phyloP scores from a whole-genome alignment of 2,113 vertebrate genomes.

The Odocoileus hemionus region DNA sequence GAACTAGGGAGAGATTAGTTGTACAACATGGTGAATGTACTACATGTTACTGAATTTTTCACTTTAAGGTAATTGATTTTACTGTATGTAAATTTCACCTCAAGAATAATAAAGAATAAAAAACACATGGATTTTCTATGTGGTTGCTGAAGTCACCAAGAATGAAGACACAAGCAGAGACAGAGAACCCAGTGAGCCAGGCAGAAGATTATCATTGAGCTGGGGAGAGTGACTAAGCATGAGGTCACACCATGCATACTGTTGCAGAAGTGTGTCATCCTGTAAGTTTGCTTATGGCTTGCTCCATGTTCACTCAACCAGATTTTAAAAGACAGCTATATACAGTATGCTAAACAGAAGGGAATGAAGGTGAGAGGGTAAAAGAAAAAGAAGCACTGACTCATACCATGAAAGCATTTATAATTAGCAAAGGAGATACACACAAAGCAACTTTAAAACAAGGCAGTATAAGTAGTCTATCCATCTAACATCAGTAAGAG shows the following conservation, averaged over 20 bases:
- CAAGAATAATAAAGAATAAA: not conserved
- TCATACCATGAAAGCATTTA: not conserved
- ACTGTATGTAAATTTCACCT: not conserved
- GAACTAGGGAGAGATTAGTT: not conserved
- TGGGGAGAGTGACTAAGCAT: not conserved
- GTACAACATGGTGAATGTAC: not conserved
- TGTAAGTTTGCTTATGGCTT: not conserved
- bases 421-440: not conserved
- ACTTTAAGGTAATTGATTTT: not conserved
- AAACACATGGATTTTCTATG: not conserved
- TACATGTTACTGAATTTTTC: not conserved
- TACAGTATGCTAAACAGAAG: not conserved
- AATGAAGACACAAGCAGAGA: not conserved
- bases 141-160: not conserved
- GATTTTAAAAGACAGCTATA: not conserved
- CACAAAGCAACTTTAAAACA: not conserved
- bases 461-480: not conserved
- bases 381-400: not conserved
- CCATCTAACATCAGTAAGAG: not conserved
- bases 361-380: not conserved
- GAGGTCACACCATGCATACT: too few relatives aligned
- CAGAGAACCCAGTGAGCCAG: not conserved
- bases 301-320: not conserved
- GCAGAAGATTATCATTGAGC: not conserved
- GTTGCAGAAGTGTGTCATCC: not conserved